Evolutionary conservation across 2,113 vertebrate species (phyloP).

Genomic region (Nansenia antarctica): DNA sequence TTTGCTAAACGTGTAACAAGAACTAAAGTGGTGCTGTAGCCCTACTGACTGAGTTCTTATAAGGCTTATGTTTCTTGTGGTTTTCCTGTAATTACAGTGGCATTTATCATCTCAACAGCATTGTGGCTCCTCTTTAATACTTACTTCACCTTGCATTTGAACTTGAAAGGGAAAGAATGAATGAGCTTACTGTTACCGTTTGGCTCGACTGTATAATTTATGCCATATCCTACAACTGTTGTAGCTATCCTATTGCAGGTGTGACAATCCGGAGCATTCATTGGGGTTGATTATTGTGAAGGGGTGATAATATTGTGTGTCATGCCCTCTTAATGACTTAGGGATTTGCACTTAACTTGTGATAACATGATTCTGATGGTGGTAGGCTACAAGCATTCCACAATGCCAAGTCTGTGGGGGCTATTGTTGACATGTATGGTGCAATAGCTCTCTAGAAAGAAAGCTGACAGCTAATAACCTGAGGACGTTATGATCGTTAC

Average conservation of each 20-base stretch:
- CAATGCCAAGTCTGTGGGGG: slow-evolving; percentile 67
- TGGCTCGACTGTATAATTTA: slow-evolving; percentile 65
- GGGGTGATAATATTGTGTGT: slow-evolving; percentile 49
- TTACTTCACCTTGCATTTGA: slow-evolving; percentile 67
- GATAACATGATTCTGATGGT: slow-evolving; percentile 66
- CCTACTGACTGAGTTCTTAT: slow-evolving; percentile 51
- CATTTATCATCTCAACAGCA: slow-evolving; percentile 68
- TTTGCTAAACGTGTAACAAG: slow-evolving; percentile 14
- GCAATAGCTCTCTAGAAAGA: slow-evolving; percentile 54
- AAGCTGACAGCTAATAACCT: slow-evolving; percentile 63
- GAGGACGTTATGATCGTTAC: slow-evolving; percentile 63
- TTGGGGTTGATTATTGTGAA: slow-evolving; percentile 43
- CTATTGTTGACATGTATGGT: slow-evolving; percentile 69
- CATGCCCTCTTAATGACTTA: slow-evolving; percentile 56
- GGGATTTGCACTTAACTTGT: slow-evolving; percentile 63
- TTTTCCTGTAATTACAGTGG: slow-evolving; percentile 73
- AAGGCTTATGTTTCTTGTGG: slow-evolving; percentile 61
- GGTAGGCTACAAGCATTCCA: slow-evolving; percentile 28
- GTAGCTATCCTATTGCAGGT: slow-evolving; percentile 72
- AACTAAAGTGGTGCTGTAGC: slow-evolving; percentile 42
- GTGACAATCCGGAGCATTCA: slow-evolving; percentile 70
- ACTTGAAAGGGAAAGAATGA: slow-evolving; percentile 73
- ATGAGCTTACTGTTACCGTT: slow-evolving; percentile 70
- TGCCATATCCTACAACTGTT: slow-evolving; percentile 43
- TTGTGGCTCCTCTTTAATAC: slow-evolving; percentile 65